Conservation (phyloP, 2,797 vertebrate species). For the Neosalanx taihuensis region DNA sequence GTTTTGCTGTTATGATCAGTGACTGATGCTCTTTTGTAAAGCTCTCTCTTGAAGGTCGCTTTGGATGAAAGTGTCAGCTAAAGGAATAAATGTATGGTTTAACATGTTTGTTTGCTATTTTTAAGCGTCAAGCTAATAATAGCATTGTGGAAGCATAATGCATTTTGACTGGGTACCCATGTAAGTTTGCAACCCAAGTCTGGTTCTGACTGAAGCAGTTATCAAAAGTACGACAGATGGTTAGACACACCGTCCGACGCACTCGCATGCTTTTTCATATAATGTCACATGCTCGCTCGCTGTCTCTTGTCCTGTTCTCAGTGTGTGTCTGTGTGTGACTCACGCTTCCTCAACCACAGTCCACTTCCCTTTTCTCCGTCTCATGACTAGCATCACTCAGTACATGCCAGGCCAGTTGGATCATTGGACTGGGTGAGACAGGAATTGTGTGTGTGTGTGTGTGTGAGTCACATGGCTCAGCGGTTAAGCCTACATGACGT, state of each 20-base stretch:
- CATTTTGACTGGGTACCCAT: too few relatives aligned
- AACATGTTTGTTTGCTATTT: too few relatives aligned
- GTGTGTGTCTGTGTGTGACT: slow-evolving; percentile 34
- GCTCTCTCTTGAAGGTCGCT: too few relatives aligned
- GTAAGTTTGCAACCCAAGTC: background rate
- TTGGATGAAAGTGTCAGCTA: too few relatives aligned
- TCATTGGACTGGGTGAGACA: background rate
- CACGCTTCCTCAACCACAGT: slow-evolving; percentile 53
- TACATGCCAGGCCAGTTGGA: background rate
- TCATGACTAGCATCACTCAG: slow-evolving; percentile 52
- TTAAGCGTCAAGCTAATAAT: too few relatives aligned
- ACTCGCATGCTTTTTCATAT: background rate
- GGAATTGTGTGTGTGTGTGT: background rate
- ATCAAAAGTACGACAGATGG: background rate
- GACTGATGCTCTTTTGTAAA: too few relatives aligned
- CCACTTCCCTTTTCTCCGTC: slow-evolving; percentile 61
- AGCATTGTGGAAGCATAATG: too few relatives aligned
- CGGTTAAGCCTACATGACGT: too few relatives aligned
- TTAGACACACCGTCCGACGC: slow-evolving; percentile 8
- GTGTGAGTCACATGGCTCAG: background rate
- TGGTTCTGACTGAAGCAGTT: background rate
- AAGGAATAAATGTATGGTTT: too few relatives aligned
- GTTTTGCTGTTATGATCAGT: too few relatives aligned
- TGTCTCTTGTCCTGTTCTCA: too few relatives aligned
- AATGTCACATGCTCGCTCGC: too few relatives aligned